Conservation (phyloP, 2,113 vertebrate genomes). For the Apus apus region DNA sequence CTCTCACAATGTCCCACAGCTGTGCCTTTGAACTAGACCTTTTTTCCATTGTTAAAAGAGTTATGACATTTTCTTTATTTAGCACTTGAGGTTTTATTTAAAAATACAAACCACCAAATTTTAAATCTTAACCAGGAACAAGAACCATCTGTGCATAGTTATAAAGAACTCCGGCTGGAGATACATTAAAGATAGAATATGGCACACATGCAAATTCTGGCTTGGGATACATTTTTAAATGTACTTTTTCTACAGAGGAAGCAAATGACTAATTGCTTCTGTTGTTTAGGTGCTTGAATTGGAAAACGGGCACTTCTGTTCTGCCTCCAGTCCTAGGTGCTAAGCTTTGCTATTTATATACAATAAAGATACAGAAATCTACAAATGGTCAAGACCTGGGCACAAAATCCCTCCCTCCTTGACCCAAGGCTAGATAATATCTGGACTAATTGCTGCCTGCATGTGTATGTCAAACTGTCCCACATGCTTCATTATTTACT, state of each 20-base stretch:
- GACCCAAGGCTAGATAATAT: not conserved
- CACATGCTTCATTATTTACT: constrained; percentile 14
- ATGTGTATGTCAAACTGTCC: constrained; percentile 3
- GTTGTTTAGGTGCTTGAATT: not conserved
- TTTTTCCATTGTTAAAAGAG: not conserved
- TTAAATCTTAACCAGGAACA: constrained; percentile 33
- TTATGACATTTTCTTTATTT: constrained; percentile 41
- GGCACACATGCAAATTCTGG: not conserved
- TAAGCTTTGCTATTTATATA: not conserved
- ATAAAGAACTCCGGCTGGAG: not conserved
- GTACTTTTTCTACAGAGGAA: not conserved
- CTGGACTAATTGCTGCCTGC: not conserved
- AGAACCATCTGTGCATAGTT: constrained; percentile 24
- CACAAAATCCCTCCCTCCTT: not conserved
- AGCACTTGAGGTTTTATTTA: constrained; percentile 30
- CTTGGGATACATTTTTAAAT: not conserved
- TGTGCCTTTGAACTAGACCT: constrained; percentile 35
- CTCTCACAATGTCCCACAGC: not conserved
- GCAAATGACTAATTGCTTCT: not conserved
- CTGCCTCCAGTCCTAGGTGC: not conserved
- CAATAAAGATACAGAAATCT: not conserved
- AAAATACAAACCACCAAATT: constrained; percentile 4
- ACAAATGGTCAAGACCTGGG: not conserved
- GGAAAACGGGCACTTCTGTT: not conserved
- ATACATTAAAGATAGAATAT: not conserved